Conservation (phyloP, 1,140 invertebrate species). For the Drosophila cardini region DNA sequence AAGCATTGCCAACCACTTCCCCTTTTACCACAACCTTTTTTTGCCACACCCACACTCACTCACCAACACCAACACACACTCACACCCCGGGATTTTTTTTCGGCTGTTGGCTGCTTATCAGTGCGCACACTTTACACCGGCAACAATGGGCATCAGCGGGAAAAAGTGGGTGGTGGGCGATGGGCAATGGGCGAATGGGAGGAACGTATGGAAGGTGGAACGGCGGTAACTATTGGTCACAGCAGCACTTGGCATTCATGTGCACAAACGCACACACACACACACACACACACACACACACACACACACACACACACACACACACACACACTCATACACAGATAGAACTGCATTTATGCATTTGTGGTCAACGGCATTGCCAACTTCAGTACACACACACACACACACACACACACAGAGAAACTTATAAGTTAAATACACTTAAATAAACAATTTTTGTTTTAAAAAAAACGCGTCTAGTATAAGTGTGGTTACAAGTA, state of each 20-base stretch:
- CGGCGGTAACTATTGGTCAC: constrained; percentile 28
- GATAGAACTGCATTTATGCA: constrained; percentile 52
- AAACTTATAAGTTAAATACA: constrained; percentile 24
- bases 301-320: constrained; percentile 21
- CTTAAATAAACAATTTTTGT: background rate
- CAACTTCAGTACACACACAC: constrained; percentile 36
- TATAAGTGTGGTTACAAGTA: too few species aligned
- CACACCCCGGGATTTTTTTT: constrained; percentile 25
- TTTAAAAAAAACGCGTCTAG: too few species aligned
- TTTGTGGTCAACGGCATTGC: constrained; percentile 53
- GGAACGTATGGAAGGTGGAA: background rate
- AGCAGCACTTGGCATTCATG: constrained; percentile 52
- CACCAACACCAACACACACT: background rate
- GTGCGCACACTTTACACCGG: constrained; percentile 51
- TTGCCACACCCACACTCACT: background rate
- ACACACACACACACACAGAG: constrained; percentile 1
- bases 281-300: constrained; percentile 22
- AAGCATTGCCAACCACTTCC: constrained; percentile 12
- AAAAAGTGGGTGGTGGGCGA: too few species aligned
- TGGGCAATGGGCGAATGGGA: background rate
- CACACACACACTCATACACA: background rate
- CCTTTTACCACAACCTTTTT: background rate
- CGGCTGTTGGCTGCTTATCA: constrained; percentile 49
- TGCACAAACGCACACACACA: constrained; percentile 19
- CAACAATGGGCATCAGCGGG: constrained; percentile 28